Base-by-base conservation (phyloP, 2,797 vertebrate genomes). In the Salarias fasciatus region DNA sequence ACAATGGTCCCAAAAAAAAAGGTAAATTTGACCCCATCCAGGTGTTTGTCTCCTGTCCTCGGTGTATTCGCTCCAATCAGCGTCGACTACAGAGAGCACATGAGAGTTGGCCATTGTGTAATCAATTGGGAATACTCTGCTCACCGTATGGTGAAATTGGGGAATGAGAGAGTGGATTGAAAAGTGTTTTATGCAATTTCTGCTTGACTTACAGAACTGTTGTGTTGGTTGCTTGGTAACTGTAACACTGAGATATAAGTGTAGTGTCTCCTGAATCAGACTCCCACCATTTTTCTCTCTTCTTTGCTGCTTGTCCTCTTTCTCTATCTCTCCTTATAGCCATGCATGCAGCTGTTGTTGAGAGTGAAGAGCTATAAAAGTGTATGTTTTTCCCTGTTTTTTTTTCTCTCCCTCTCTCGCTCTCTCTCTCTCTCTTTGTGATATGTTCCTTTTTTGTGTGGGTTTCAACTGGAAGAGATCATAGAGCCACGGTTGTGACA, bases 161-260 rank as follows among this genome's bases (percentile, higher is more conserved):
- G 69, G 63, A 79, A 79, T 41, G 51, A 72, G 59, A 57, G 62
- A 74, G 45, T 42, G 36, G 42, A 84, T 83, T 82, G 71, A 75
- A 87, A 82, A 82, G 60, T 73, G 49, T 73, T 88, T 87, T 77
- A 84, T 86, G 81, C 69, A 79, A 75, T 85, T 83, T 86, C 77
- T 79, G 70, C 74, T 83, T 65, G 61, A 83, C 76, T 83, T 73
- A 72, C 67, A 56, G 50, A 88, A 83, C 70, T 87, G 81, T 89
- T 88, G 69, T 87, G 72, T 56, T 1, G 63, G 87, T 90, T 88
- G 88, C 89, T 77, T 89, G 79, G 88, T 79, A 88, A 88, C 87
- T 79, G 86, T 79, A 67, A 62, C 74, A 77, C 36, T 0, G 55
- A 77, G 59, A 87, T 71, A 66, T 62, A 75, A 82, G 72, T 72